Percentiles rank a stretch among this genome's conserved stretches.
Conservation (phyloP, 2,113 vertebrate genomes). For the Phalacrocorax aristotelis region DNA sequence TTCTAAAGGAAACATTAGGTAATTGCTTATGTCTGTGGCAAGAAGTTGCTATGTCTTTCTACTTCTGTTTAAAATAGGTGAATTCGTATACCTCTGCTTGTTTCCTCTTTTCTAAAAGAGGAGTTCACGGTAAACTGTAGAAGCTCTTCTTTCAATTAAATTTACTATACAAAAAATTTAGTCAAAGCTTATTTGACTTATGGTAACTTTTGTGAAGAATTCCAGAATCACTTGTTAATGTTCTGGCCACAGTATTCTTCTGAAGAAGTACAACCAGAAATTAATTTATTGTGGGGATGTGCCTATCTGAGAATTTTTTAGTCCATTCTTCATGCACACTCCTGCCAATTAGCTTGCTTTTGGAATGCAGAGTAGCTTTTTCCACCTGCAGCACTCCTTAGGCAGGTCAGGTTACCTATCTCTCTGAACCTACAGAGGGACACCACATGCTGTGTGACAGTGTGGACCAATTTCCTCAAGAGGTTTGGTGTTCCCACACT, state of each 20-base stretch:
- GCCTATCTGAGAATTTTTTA: not conserved
- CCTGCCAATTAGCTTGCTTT: not conserved
- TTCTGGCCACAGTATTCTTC: not conserved
- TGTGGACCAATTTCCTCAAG: not conserved
- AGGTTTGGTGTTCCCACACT: not conserved
- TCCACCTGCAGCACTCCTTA: not conserved
- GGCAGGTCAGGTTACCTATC: not conserved
- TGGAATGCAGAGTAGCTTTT: not conserved
- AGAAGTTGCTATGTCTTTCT: not conserved
- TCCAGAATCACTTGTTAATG: not conserved
- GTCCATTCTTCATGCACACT: not conserved
- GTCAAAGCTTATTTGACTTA: not conserved
- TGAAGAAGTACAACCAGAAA: not conserved
- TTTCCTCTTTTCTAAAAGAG: not conserved
- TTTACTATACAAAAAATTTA: not conserved
- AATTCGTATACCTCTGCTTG: not conserved
- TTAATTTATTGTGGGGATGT: not conserved
- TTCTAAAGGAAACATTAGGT: not conserved
- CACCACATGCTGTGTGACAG: rapidly evolving
- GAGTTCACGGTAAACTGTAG: not conserved
- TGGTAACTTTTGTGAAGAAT: not conserved
- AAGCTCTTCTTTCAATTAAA: not conserved
- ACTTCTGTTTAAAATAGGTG: not conserved
- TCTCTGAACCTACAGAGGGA: rapidly evolving
- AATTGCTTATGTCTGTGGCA: not conserved